phyloP scores from a whole-genome alignment of 92 coral and sea anemone genomes.

The Scolanthus callimorphus region DNA sequence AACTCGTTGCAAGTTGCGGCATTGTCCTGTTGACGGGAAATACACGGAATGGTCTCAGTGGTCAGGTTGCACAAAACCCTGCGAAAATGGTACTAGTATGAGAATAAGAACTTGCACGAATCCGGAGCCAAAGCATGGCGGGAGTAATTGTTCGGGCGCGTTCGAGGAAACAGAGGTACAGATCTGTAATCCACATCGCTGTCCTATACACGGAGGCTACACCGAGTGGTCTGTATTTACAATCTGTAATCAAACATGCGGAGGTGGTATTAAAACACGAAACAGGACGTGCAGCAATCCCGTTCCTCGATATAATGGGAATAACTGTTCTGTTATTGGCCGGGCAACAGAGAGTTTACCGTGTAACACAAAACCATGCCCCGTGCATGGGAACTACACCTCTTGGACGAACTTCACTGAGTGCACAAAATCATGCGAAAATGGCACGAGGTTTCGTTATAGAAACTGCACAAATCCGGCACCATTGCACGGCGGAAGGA shows the following conservation, averaged over 20 bases:
- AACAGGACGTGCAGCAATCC: slow-evolving; percentile 62
- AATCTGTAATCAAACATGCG: slow-evolving; percentile 57
- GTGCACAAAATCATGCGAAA: slow-evolving; percentile 70
- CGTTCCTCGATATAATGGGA: slow-evolving; percentile 43
- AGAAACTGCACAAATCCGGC: slow-evolving; percentile 69
- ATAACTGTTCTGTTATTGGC: slow-evolving; percentile 48
- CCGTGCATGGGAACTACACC: slow-evolving; percentile 57
- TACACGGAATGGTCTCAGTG: slow-evolving; percentile 57
- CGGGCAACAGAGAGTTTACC: slow-evolving; percentile 15
- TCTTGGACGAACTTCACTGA: slow-evolving; percentile 56
- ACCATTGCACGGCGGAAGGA: slow-evolving; percentile 69
- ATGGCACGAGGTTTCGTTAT: slow-evolving; percentile 42
- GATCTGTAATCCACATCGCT: slow-evolving; percentile 22
- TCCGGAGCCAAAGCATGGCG: slow-evolving; percentile 55
- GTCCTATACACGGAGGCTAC: slow-evolving; percentile 69
- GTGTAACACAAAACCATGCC: slow-evolving; percentile 57
- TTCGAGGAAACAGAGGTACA: slow-evolving; percentile 11
- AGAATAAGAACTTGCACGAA: slow-evolving; percentile 42
- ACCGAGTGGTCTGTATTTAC: slow-evolving; percentile 64
- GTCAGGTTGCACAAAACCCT: slow-evolving; percentile 38
- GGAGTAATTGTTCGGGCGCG: slow-evolving; percentile 28
- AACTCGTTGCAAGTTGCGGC: slow-evolving; percentile 29
- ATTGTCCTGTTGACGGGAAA: slow-evolving; percentile 65
- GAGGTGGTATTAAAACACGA: slow-evolving; percentile 47
- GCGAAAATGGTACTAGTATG: slow-evolving; percentile 48